phyloP scores from a whole-genome alignment of 2,113 vertebrate species.

The Rhombomys opimus region DNA sequence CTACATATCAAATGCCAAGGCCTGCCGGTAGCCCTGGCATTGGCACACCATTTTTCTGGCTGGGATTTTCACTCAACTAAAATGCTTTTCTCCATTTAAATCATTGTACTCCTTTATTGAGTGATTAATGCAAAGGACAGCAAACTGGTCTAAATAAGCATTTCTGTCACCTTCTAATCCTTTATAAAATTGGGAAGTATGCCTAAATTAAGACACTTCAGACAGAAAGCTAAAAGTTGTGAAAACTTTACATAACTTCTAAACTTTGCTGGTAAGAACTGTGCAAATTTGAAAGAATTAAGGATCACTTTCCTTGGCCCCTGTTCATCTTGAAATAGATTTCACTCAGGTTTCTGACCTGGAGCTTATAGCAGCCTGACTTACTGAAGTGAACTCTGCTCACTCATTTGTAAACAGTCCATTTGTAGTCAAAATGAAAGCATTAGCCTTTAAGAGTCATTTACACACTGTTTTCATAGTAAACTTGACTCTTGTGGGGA shows the following conservation, averaged over 20 bases:
- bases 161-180: neutral
- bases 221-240: neutral
- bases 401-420: conserved; percentile 34
- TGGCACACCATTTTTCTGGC: neutral
- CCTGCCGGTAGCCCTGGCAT: neutral
- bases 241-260: conserved; percentile 33
- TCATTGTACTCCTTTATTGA: neutral
- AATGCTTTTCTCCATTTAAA: neutral
- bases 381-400: conserved; percentile 31
- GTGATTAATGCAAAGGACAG: neutral
- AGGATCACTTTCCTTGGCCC: neutral
- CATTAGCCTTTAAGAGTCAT: conserved; percentile 3
- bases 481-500: conserved; percentile 44
- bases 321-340: conserved; percentile 22
- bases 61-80: neutral
- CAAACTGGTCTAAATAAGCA: neutral
- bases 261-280: neutral
- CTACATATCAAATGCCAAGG: no score
- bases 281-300: conserved; percentile 2
- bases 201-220: neutral
- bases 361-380: conserved; percentile 47
- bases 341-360: neutral
- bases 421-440: conserved; percentile 5
- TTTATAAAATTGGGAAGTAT: conserved; percentile 23
- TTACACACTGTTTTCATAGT: neutral